Base-by-base conservation (phyloP, 2,113 vertebrate species). In the Phaethon lepturus region DNA sequence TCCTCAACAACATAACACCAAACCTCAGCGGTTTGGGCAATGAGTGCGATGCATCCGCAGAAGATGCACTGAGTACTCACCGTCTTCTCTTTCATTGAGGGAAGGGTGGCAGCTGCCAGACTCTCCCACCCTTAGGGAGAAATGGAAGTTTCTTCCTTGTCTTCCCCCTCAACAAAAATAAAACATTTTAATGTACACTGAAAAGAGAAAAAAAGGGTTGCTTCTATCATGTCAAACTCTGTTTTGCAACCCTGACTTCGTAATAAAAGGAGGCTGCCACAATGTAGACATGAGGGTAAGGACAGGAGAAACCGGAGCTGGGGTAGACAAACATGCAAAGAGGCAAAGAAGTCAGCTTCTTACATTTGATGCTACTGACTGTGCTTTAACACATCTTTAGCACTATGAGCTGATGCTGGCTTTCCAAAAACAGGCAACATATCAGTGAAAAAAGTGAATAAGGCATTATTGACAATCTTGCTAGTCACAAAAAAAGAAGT, bases 121-220 rank as follows among this genome's bases (percentile, higher is more conserved):
- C 26, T 94, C 73, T 95, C 95, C 87, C 47, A 87, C 79, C 26
- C 44, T 94, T 87, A 95, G 85, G 88, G 73, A 96, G 82, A 96
- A 94, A 96, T 58, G 42, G 77, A 85, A 96, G 29, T 95, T 95
- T 95, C 91, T 96, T 92, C 97, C 75, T 77, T 0, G 6, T 92
- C 89, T 97, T 97, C 95, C 90, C 13, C 91, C 93, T 96, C 97
- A 95, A 96, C 42, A 93, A 94, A 97, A 95, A 92, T 93, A 94
- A 84, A 93, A 95, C 38, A 94, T 83, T 94, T 90, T 63, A 76
- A 93, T 74, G 29, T 63, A 74, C 23, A 23, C 86, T 58, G 77
- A 75, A 84, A 91, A 82, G 22, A 89, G 25, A 15, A 44, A 58
- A 38, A 91, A 89, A 86, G 9, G 9, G 22, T 56, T 63, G 59